Percentiles rank a stretch among this genome's conserved stretches.
These are phyloP conservation scores for Elephantulus edwardii DNA, from an alignment of 2,113 vertebrate genomes.

Conservation along the genomic window DNA sequence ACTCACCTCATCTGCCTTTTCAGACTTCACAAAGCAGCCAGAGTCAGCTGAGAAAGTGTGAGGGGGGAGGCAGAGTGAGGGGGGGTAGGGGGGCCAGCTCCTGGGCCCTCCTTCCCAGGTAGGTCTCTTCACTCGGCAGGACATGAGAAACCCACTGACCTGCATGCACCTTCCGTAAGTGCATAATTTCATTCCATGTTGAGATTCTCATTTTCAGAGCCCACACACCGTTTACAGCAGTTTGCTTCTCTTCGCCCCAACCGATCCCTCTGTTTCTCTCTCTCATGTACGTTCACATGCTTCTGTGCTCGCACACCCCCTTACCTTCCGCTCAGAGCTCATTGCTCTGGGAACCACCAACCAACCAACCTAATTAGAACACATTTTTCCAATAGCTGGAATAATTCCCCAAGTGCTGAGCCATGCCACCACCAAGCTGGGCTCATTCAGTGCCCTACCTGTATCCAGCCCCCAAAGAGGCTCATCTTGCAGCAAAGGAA, in stretches of 20 bases:
- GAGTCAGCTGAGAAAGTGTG: slow-evolving; percentile 18
- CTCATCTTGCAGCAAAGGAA: slow-evolving; percentile 71
- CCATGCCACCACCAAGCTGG: slow-evolving; percentile 69
- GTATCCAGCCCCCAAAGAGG: slow-evolving; percentile 61
- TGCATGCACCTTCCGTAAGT: slow-evolving; percentile 14
- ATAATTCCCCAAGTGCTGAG: slow-evolving; percentile 72
- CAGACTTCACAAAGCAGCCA: slow-evolving; percentile 26
- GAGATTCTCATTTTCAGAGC: slow-evolving; percentile 64
- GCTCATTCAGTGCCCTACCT: slow-evolving; percentile 64
- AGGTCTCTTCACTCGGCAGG: not conserved
- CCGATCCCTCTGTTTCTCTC: not conserved
- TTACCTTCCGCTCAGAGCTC: slow-evolving; percentile 56
- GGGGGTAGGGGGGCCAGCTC: rapidly evolving
- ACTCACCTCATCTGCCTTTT: slow-evolving; percentile 59
- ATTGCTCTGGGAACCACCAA: slow-evolving; percentile 81
- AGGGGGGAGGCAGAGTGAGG: too few relatives aligned
- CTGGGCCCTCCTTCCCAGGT: rapidly evolving
- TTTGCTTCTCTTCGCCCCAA: slow-evolving; percentile 65
- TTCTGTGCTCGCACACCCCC: not conserved
- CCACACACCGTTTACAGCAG: slow-evolving; percentile 62
- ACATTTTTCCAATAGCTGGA: slow-evolving; percentile 77
- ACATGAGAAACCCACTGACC: slow-evolving; percentile 23
- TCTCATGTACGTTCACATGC: not conserved
- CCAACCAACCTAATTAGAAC: slow-evolving; percentile 82
- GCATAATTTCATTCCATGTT: slow-evolving; percentile 20